Evolutionary conservation across 2,888 invertebrate species (phyloP).

Genomic region (Malacosoma neustria): DNA sequence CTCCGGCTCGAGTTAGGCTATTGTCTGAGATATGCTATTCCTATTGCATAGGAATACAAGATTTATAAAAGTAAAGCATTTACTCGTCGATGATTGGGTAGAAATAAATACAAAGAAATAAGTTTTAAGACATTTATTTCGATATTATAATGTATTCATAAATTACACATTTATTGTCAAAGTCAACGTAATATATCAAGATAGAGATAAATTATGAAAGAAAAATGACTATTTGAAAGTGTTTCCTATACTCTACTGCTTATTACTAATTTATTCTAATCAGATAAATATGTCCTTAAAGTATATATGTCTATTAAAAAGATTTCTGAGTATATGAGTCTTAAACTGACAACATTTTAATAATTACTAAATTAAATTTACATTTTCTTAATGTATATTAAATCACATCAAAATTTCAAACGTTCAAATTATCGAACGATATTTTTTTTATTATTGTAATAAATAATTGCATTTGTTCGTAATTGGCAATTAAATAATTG

Average conservation of each 20-base stretch:
- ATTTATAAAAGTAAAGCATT: no score
- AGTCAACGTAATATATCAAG: constrained; percentile 67
- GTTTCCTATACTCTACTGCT: constrained; percentile 19
- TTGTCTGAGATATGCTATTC: no score
- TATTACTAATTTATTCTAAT: constrained; percentile 23
- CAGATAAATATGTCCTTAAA: constrained; percentile 23
- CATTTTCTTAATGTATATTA: constrained; percentile 2
- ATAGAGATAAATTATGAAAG: constrained; percentile 32
- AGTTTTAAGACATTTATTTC: constrained; percentile 51
- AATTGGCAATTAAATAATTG: not conserved
- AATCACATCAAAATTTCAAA: not conserved
- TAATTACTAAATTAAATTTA: constrained; percentile 5
- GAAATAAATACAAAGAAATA: constrained; percentile 12
- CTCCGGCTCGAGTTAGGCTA: no score
- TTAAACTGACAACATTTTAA: not conserved
- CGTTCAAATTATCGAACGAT: not conserved
- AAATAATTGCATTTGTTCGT: not conserved
- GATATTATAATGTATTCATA: constrained; percentile 44
- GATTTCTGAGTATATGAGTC: not conserved
- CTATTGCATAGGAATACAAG: no score
- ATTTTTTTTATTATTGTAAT: no score
- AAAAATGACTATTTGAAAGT: constrained; percentile 28
- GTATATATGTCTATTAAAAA: constrained; percentile 6
- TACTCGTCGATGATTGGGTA: no score
- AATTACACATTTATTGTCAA: constrained; percentile 74